A percentile compares a stretch with the other conserved stretches of the same genome.
Conservation (phyloP, 1,140 invertebrate genomes). For the Aphaenogaster ashmeadi region DNA sequence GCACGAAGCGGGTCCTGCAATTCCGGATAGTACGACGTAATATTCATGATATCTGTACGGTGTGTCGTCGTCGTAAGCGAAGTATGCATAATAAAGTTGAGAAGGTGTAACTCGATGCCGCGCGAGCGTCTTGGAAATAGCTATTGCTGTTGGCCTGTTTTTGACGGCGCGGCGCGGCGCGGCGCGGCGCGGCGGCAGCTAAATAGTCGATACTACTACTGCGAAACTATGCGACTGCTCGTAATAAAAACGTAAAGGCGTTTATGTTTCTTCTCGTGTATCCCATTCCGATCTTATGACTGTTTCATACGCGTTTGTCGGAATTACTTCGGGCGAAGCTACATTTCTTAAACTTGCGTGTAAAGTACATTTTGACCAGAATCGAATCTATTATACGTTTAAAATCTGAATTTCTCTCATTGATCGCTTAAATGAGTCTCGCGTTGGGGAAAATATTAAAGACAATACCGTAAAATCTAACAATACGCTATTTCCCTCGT, state of each 20-base stretch:
- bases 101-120: conserved; percentile 20
- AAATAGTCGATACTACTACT: conserved; percentile 36
- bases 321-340: background rate
- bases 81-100: conserved; percentile 37
- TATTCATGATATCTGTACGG: conserved; percentile 15
- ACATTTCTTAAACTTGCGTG: background rate
- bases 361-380: background rate
- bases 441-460: background rate
- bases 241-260: conserved; percentile 35
- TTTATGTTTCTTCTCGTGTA: background rate
- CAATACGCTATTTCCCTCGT: background rate
- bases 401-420: background rate
- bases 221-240: conserved; percentile 2
- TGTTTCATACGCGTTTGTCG: background rate
- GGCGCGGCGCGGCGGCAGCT: background rate
- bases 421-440: background rate
- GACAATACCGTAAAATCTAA: background rate
- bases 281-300: background rate
- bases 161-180: background rate
- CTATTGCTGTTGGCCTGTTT: conserved; percentile 11
- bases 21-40: conserved; percentile 30
- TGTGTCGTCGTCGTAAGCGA: background rate
- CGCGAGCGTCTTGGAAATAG: conserved; percentile 17
- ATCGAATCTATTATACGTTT: background rate
- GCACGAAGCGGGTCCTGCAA: background rate